phyloP scores from a whole-genome alignment of 1,140 invertebrate genomes.

The Rhopalosiphum maidis region DNA sequence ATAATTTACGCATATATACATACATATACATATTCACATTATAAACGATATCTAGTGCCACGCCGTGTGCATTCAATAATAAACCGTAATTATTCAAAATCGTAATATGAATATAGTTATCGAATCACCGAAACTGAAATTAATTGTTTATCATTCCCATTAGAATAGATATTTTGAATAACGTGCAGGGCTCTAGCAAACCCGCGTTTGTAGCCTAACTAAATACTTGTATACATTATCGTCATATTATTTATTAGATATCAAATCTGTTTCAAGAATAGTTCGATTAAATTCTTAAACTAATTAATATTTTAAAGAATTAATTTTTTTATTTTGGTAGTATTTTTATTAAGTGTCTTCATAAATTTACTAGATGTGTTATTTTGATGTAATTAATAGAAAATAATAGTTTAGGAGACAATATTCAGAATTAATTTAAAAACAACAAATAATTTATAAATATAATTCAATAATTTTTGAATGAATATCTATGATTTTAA shows the following conservation, averaged over 20 bases:
- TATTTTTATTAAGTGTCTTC: no score
- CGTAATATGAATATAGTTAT: neutral
- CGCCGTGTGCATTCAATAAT: neutral
- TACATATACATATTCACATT: neutral
- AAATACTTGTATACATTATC: neutral
- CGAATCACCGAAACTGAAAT: neutral
- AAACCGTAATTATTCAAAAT: neutral
- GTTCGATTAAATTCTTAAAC: no score
- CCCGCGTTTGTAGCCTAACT: neutral
- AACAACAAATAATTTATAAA: no score
- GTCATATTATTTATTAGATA: neutral
- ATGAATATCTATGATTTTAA: no score
- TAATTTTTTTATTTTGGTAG: no score
- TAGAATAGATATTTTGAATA: neutral
- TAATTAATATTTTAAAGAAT: no score
- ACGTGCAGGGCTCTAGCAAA: neutral
- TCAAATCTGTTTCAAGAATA: no score
- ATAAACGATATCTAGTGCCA: neutral
- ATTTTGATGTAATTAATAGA: no score
- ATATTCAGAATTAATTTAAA: no score
- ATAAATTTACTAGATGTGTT: no score
- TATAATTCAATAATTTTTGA: no score
- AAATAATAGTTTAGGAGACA: no score
- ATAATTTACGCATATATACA: neutral
- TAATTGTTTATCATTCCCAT: neutral